Evolutionary conservation across 2,797 vertebrate genomes (phyloP).

Genomic region (Periparus ater): DNA sequence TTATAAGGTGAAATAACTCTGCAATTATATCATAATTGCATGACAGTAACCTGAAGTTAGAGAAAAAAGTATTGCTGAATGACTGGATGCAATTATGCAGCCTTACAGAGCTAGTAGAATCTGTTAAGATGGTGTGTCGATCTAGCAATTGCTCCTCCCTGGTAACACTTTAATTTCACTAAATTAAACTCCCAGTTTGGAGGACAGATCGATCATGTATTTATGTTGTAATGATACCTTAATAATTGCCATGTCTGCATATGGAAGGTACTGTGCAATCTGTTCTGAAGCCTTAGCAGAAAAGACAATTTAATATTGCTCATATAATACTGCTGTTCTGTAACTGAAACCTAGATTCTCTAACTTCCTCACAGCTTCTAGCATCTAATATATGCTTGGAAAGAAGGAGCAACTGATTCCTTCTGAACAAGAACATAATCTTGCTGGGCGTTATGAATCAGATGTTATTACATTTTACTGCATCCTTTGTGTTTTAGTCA

Average conservation of each 20-base stretch:
- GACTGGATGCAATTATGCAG: neutral
- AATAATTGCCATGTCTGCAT: neutral
- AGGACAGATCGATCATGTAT: neutral
- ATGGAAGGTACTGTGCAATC: neutral
- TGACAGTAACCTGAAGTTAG: neutral
- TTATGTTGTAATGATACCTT: neutral
- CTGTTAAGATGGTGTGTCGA: neutral
- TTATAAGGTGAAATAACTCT: conserved; percentile 21
- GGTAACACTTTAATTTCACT: neutral
- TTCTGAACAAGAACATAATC: neutral
- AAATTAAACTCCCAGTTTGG: neutral
- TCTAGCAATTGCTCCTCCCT: neutral
- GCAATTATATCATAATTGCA: conserved; percentile 3
- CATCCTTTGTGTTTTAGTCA: neutral
- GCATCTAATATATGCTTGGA: neutral
- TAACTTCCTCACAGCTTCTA: neutral
- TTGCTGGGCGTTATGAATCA: neutral
- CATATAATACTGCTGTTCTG: neutral
- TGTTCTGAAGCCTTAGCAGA: neutral
- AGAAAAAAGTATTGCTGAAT: neutral
- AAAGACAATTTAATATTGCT: neutral
- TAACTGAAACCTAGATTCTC: neutral
- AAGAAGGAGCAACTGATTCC: neutral
- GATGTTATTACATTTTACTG: neutral
- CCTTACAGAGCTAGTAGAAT: neutral